Percentiles rank a stretch among this genome's conserved stretches.
These are phyloP conservation scores for Gonioctena quinquepunctata DNA, from an alignment of 1,140 invertebrate species.

Conservation along the genomic window DNA sequence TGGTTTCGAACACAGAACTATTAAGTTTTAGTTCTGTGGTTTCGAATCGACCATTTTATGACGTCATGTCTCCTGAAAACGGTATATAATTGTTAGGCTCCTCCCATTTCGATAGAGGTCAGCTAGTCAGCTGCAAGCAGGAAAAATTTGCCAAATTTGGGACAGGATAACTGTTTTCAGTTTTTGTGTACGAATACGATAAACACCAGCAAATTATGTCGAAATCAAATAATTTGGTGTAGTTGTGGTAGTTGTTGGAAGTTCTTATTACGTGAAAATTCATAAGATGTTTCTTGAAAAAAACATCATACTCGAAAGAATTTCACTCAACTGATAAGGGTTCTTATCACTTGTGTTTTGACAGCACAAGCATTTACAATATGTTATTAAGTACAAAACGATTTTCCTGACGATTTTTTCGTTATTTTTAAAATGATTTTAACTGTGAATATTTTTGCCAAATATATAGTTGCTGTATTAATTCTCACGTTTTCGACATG, in stretches of 20 bases:
- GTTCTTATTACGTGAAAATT: background rate
- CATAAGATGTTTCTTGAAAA: background rate
- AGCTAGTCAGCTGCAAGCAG: background rate
- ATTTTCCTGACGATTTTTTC: constrained; percentile 33
- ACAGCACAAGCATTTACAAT: constrained; percentile 32
- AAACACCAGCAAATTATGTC: background rate
- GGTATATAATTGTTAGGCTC: background rate
- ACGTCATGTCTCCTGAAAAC: too few relatives aligned
- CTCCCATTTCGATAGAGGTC: background rate
- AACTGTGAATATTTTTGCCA: constrained; percentile 15
- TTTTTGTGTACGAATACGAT: too few relatives aligned
- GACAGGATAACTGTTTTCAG: background rate
- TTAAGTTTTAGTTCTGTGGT: too few relatives aligned
- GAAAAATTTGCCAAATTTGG: background rate
- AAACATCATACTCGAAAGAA: background rate
- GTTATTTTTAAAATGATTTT: constrained; percentile 30
- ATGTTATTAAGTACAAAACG: constrained; percentile 34
- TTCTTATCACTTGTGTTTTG: constrained; percentile 31
- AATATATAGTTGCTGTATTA: constrained; percentile 17
- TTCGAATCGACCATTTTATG: too few relatives aligned
- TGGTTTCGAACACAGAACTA: too few relatives aligned
- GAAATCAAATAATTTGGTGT: too few relatives aligned
- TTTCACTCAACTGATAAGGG: constrained; percentile 19
- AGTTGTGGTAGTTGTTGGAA: too few relatives aligned
- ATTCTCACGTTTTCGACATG: constrained; percentile 26